Evolutionary conservation across 2,113 vertebrate species (phyloP), one percentile per base, ranked within the genome.

Genomic region (Setophaga petechia): DNA sequence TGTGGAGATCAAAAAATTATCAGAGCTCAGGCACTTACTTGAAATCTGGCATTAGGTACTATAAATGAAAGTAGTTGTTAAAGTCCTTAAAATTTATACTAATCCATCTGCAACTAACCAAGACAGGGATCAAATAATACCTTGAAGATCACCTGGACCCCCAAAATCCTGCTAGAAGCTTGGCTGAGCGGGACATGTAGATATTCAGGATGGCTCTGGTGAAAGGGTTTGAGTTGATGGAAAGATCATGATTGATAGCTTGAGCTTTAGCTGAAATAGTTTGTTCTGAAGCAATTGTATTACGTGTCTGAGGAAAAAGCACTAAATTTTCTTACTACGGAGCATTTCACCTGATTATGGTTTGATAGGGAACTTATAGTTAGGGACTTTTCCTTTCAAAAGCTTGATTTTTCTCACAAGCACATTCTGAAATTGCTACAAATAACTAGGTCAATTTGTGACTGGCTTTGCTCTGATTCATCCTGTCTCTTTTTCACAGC

Each of bases 61-160:
- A 65, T 37, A 65, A 89, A 75, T 0, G 8, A 28, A 79, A 54
- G 43, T 31, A 85, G 61, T 27, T 62, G 46, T 82, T 87, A 68
- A 89, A 94, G 39, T 93, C 78, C 76, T 93, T 82, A 94, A 73
- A 65, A 61, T 51, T 84, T 89, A 72, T 85, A 80, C 9, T 33
- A 25, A 13, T 79, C 55, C 90, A 94, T 80, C 90, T 96, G 85
- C 65, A 85, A 74, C 39, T 96, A 68, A 92, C 67, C 52, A 81
- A 94, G 84, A 74, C 1, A 8, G 21, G 33, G 61, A 84, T 90
- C 55, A 94, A 90, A 80, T 71, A 87, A 67, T 93, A n/a, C 27
- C 47, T 74, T 88, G 63, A 86, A 81, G 59, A 95, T 85, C 94
- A 94, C 84, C 79, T 92, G 87, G 78, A 72, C 35, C 31, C 94